Evolutionary conservation across 2,113 vertebrate genomes (phyloP), one percentile per base, ranked within the genome.

Genomic region (Pseudonaja textilis): DNA sequence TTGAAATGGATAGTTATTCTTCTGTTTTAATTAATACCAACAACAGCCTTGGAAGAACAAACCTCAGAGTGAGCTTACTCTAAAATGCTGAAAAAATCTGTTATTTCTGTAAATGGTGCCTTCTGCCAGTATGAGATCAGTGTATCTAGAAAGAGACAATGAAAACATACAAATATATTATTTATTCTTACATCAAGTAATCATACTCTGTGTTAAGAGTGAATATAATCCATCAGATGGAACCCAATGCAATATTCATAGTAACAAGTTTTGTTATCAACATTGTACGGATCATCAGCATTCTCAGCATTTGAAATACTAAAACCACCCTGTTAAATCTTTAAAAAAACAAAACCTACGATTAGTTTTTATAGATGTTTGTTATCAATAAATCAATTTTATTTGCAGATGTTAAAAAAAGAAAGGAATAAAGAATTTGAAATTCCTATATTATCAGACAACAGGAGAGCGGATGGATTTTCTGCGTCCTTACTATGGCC

Each of bases 21-120:
- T 85, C 54, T 85, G 6, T 50, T 34, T 69, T n/a, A 88, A 26
- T 12, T 86, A 42, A 86, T 86, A 85, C 29, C 23, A 91, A 59
- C 10, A 69, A 16, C 34, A 87, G 9, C 9, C 85, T 81, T 94
- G 54, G 91, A 95, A 52, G 89, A 88, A 12, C 54, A 91, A 94
- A 64, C 0, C 47, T 93, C 39, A 89, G 85, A 88, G 34, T 89
- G 74, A 95, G 98, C 99, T 99, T 98, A 99, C 99, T 99, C 99
- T 95, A 99, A 97, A 96, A 99, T 99, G 98, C 98, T 99, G 97
- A 99, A 99, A 96, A 99, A 99, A 97, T 99, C 99, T 0, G 98
- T 98, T 93, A 99, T 98, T 97, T 99, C 99, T 95, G 99, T 98
- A 94, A 98, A 98, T 29, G 99, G 98, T 87, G 99, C 99, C 94